These are phyloP conservation scores for Alectura lathami DNA, from an alignment of 2,113 vertebrate genomes.

Conservation along the genomic window DNA sequence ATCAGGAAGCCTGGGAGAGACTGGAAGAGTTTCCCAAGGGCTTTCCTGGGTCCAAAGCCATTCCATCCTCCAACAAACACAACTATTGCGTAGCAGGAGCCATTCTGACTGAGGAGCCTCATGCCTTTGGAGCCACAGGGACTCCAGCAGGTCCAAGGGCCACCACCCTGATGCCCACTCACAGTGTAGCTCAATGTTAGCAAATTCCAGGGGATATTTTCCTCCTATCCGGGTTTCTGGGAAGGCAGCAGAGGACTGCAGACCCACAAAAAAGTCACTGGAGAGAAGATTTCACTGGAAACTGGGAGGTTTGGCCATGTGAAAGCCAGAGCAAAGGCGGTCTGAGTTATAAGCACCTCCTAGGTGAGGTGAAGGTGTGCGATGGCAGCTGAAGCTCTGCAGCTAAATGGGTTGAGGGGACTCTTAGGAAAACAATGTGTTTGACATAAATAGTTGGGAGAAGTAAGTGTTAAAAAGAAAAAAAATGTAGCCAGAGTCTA, in stretches of 20 bases:
- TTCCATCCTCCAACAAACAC: not conserved
- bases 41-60: not conserved
- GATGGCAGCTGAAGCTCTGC: not conserved
- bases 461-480: not conserved
- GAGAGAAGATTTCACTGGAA: not conserved
- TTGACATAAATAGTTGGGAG: not conserved
- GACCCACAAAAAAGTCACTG: not conserved
- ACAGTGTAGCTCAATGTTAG: not conserved
- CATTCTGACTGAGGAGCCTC: not conserved
- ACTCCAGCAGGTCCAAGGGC: not conserved
- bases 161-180: accelerated
- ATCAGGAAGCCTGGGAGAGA: not conserved
- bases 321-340: not conserved
- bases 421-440: accelerated
- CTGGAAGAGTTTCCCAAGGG: not conserved
- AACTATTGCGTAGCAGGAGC: not conserved
- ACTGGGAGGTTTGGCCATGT: accelerated
- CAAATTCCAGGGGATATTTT: not conserved
- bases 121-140: not conserved
- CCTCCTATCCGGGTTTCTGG: not conserved
- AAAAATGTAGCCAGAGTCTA: not conserved
- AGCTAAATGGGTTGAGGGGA: not conserved
- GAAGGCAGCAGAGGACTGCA: not conserved
- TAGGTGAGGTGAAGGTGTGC: accelerated
- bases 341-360: accelerated